Evolutionary conservation across 2,113 vertebrate species (phyloP), one percentile per base, ranked within the genome.

Genomic region (Lucifuga dentata): DNA sequence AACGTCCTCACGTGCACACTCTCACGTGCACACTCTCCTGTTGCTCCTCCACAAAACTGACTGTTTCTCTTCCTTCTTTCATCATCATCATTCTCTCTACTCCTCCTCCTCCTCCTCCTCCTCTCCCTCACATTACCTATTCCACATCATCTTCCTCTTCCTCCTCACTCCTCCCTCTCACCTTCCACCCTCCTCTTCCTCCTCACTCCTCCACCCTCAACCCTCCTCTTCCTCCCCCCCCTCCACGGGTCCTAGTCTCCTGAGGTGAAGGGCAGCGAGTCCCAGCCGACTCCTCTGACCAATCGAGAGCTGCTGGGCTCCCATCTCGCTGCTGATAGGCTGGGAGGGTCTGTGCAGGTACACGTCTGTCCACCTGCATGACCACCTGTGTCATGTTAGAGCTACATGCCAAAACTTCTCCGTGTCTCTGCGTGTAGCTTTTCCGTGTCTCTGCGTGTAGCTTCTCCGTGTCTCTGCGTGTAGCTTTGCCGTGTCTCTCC

Each of bases 271-370:
- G 94, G 93, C 88, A 79, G 93, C 86, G 94, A 94, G 88, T 92
- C 93, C 85, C 94, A 93, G 89, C 91, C 93, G 80, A 90, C 91
- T 87, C 91, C 90, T 67, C 86, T 92, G 89, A 94, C 93, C 90
- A 93, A 93, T 90, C 91, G 92, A 90, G 94, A 95, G 89, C 90
- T 93, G 64, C 84, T 94, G 90, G 94, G 94, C 91, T 93, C 94
- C 85, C 94, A 90, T 78, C 93, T 94, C 86, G 92, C 94, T 83
- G 92, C 93, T 86, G 93, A 93, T 93, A 93, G 94, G 92, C 93
- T 95, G 87, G 93, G 93, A 88, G 93, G 94, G 89, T 94, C 94
- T 56, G 93, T 95, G 43, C 94, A 95, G 95, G 95, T 95, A 95
- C 93, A 90, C 80, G 43, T 76, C 39, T 79, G 56, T 86, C 51